Conservation (phyloP, 2,888 invertebrate genomes). For the Harpalus rufipes region DNA sequence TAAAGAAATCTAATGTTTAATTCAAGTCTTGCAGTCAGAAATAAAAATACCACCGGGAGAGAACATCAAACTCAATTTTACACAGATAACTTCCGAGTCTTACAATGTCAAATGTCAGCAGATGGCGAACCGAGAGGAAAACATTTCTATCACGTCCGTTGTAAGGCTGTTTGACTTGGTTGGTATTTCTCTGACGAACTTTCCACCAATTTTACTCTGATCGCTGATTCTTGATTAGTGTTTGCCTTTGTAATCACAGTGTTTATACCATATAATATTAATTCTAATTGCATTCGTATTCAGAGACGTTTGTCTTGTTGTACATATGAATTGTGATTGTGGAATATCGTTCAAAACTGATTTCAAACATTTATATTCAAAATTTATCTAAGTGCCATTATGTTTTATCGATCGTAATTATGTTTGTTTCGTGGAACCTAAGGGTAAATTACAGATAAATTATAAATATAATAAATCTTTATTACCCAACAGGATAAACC, state of each 20-base stretch:
- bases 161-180: neutral
- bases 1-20: slow-evolving; percentile 50
- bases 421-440: too few species aligned
- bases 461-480: too few species aligned
- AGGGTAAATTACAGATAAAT: too few species aligned
- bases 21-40: slow-evolving; percentile 11
- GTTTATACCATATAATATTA: neutral
- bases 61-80: slow-evolving; percentile 60
- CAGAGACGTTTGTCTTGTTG: neutral
- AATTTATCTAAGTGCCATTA: too few species aligned
- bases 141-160: slow-evolving; percentile 57
- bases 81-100: slow-evolving; percentile 54
- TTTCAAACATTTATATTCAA: too few species aligned
- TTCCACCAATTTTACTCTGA: slow-evolving; percentile 39
- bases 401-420: too few species aligned
- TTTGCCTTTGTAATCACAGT: slow-evolving; percentile 29
- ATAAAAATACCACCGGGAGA: slow-evolving; percentile 42
- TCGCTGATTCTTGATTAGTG: slow-evolving; percentile 22
- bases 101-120: slow-evolving; percentile 54
- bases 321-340: too few species aligned
- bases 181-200: neutral
- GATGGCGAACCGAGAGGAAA: slow-evolving; percentile 43
- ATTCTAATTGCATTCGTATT: neutral
- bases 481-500: too few species aligned
- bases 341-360: too few species aligned